These are phyloP conservation scores for Acrossocheilus wenchowensis DNA, from an alignment of 2,797 vertebrate genomes.

Conservation along the genomic window DNA sequence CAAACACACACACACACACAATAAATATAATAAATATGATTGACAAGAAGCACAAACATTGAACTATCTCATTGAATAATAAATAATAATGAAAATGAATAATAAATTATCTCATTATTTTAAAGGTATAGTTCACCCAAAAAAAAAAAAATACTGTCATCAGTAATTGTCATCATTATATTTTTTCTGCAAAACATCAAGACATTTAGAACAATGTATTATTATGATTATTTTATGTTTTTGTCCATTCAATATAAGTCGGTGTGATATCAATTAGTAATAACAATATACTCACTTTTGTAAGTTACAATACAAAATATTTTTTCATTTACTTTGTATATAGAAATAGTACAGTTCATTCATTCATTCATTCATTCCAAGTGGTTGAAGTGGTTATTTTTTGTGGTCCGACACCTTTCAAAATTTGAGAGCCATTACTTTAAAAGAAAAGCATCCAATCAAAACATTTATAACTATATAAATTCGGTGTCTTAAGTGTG, in stretches of 20 bases:
- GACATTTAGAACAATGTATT: no score
- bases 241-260: not conserved
- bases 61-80: no score
- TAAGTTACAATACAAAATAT: not conserved
- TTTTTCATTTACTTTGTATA: not conserved
- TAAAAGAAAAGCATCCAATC: not conserved
- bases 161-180: no score
- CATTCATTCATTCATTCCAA: not conserved
- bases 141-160: no score
- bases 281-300: not conserved
- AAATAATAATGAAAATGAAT: no score
- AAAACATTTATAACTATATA: not conserved
- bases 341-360: not conserved
- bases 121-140: not conserved
- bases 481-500: not conserved
- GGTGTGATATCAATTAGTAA: not conserved
- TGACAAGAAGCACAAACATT: not conserved
- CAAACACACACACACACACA: no score
- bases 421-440: not conserved
- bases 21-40: not conserved
- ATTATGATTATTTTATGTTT: no score
- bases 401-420: not conserved
- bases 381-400: not conserved
- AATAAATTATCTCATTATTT: not conserved
- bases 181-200: no score